Evolutionary conservation across 2,888 invertebrate genomes (phyloP).

Genomic region (Acleris holmiana): DNA sequence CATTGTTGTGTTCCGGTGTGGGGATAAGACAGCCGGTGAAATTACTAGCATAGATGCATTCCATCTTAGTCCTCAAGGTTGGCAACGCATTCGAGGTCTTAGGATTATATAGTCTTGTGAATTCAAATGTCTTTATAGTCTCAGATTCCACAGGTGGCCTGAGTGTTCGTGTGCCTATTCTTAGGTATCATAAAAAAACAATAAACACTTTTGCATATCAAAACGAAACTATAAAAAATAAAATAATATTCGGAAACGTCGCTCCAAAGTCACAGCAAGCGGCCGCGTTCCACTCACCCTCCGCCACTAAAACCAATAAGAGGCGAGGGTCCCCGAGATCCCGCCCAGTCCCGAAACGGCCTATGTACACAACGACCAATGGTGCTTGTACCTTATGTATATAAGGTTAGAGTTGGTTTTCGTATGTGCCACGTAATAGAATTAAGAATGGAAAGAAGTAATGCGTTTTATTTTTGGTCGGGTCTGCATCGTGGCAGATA

Average conservation of each 20-base stretch:
- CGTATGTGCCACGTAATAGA: constrained; percentile 56
- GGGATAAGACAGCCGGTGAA: too few relatives aligned
- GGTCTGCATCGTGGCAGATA: constrained; percentile 43
- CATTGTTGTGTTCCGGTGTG: too few relatives aligned
- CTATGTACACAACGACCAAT: constrained; percentile 51
- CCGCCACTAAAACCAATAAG: constrained; percentile 78
- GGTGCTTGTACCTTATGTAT: constrained; percentile 47
- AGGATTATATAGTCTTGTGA: too few relatives aligned
- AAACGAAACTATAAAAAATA: neutral
- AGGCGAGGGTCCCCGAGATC: constrained; percentile 69
- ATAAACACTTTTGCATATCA: neutral
- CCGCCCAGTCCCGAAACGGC: constrained; percentile 63
- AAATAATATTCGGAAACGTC: constrained; percentile 47
- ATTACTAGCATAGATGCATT: too few relatives aligned
- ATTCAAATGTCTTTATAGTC: too few relatives aligned
- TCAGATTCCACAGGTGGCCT: too few relatives aligned
- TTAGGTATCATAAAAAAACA: too few relatives aligned
- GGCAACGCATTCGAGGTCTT: too few relatives aligned
- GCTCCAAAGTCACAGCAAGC: constrained; percentile 68
- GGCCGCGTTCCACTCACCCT: constrained; percentile 69
- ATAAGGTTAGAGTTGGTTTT: constrained; percentile 40
- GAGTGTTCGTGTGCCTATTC: too few relatives aligned
- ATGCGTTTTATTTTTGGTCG: constrained; percentile 55
- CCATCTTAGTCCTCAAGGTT: too few relatives aligned
- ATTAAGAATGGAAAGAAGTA: too few relatives aligned